phyloP scores from a whole-genome alignment of 2,888 invertebrate species.

The Drepanosiphum platanoidis region DNA sequence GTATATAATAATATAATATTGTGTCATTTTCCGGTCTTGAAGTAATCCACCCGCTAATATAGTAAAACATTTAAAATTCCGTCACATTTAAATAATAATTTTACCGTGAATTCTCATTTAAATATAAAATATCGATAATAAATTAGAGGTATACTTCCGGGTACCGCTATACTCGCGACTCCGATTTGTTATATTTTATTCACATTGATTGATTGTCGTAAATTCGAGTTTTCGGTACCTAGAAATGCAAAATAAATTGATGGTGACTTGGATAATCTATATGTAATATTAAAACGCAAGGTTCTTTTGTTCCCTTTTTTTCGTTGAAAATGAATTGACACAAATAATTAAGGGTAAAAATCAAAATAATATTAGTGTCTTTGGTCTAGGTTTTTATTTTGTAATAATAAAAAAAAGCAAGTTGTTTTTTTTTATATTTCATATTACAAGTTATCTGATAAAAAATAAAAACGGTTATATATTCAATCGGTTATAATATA shows the following conservation, averaged over 20 bases:
- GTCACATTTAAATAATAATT: too few relatives aligned
- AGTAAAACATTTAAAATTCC: too few relatives aligned
- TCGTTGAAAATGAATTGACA: background rate
- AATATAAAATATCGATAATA: too few relatives aligned
- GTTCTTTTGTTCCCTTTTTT: background rate
- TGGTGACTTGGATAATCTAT: too few relatives aligned
- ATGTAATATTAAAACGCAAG: background rate
- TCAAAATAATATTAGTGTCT: background rate
- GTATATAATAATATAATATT: too few relatives aligned
- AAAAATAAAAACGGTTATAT: background rate
- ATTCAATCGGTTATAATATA: too few relatives aligned
- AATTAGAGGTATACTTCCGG: too few relatives aligned
- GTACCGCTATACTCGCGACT: background rate
- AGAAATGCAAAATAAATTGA: background rate
- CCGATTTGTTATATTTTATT: background rate
- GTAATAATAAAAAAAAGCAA: background rate
- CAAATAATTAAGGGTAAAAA: background rate
- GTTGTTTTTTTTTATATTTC: background rate
- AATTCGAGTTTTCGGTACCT: background rate
- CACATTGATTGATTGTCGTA: background rate
- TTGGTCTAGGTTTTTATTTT: background rate
- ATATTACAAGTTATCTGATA: too few relatives aligned
- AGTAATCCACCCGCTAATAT: too few relatives aligned
- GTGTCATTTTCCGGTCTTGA: too few relatives aligned
- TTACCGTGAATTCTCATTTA: too few relatives aligned